A percentile compares a stretch with the other conserved stretches of the same genome.
These are phyloP conservation scores for Promerops cafer DNA, from an alignment of 2,113 vertebrate species.

Conservation along the genomic window DNA sequence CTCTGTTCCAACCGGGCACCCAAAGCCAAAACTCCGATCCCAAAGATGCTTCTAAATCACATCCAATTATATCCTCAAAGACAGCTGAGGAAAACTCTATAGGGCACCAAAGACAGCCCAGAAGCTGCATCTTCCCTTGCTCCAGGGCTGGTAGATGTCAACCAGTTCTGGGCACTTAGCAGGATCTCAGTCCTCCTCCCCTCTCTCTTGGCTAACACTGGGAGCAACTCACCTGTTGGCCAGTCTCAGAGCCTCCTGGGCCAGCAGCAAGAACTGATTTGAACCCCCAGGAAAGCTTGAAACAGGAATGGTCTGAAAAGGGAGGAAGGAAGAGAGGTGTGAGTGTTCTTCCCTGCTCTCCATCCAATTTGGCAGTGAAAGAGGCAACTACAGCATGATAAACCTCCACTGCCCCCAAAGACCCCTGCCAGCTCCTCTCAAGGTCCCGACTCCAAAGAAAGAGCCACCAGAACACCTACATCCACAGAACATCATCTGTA, in stretches of 20 bases:
- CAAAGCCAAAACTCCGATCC: not conserved
- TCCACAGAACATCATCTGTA: not conserved
- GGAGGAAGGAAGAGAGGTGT: not conserved
- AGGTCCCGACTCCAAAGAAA: not conserved
- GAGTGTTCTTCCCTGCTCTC: not conserved
- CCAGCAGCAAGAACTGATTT: slow-evolving; percentile 68
- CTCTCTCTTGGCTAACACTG: rapidly evolving
- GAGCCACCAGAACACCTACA: not conserved
- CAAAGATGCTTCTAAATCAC: not conserved
- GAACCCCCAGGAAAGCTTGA: slow-evolving; percentile 40
- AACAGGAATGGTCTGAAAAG: slow-evolving; percentile 70
- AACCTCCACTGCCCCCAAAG: not conserved
- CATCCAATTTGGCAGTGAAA: not conserved
- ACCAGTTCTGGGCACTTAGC: not conserved
- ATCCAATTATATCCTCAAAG: not conserved
- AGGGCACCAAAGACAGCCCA: not conserved
- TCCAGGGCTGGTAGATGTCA: not conserved
- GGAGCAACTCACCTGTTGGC: slow-evolving; percentile 77
- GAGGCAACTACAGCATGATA: rapidly evolving
- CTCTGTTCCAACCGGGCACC: not conserved
- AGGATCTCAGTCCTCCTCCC: not conserved
- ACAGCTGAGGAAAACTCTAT: not conserved
- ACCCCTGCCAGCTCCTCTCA: not conserved
- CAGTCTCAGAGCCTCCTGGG: slow-evolving; percentile 74
- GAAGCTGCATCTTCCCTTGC: not conserved